phyloP scores from a whole-genome alignment of 2,888 invertebrate species.

The Orchesellides sinensis region DNA sequence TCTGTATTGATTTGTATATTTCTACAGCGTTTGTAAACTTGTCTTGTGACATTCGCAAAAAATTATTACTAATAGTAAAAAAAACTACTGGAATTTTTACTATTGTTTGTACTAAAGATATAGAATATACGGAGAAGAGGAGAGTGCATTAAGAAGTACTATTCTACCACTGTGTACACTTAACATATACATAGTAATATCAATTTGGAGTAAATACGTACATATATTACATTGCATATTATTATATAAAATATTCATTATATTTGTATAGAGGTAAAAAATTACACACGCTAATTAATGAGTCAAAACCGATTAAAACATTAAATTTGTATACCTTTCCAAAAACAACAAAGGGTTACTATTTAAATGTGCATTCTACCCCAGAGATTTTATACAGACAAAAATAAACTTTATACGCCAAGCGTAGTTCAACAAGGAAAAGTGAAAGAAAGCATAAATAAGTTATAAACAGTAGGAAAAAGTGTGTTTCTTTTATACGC shows the following conservation, averaged over 20 bases:
- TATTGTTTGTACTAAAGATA: slow-evolving; percentile 38
- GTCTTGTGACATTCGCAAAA: slow-evolving; percentile 64
- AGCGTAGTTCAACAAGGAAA: too few species aligned
- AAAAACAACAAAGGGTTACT: too few species aligned
- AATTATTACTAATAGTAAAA: not conserved
- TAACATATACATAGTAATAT: slow-evolving; percentile 52
- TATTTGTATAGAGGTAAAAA: slow-evolving; percentile 42
- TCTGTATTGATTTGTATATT: slow-evolving; percentile 65
- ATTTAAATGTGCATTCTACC: too few species aligned
- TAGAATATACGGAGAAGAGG: slow-evolving; percentile 12
- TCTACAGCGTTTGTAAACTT: slow-evolving; percentile 67
- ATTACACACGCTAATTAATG: too few species aligned
- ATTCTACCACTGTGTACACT: slow-evolving; percentile 34
- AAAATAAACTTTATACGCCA: too few species aligned
- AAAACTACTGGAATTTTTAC: slow-evolving; percentile 38
- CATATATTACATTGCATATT: slow-evolving; percentile 2
- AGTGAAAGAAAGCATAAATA: too few species aligned
- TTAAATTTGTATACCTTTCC: too few species aligned
- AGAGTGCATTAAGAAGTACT: slow-evolving; percentile 47
- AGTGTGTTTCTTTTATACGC: too few species aligned
- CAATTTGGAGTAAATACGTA: not conserved
- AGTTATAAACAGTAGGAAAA: too few species aligned
- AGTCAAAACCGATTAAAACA: too few species aligned
- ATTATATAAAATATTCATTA: slow-evolving; percentile 12
- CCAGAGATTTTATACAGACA: too few species aligned